Percentiles rank a stretch among this genome's conserved stretches.
Evolutionary conservation across 1,140 invertebrate genomes (phyloP).

Genomic region (Drosophila obscura): DNA sequence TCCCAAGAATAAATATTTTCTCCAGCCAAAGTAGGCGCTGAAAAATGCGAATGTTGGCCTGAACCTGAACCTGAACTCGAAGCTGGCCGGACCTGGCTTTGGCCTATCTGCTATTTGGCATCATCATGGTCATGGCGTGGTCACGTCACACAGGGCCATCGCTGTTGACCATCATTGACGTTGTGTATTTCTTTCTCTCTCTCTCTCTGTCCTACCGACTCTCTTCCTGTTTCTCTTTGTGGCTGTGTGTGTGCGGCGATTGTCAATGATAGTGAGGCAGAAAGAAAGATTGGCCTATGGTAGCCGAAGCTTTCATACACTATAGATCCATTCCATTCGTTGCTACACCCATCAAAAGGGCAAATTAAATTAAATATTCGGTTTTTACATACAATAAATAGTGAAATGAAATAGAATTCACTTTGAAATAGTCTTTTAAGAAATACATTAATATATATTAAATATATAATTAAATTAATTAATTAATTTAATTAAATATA

Average conservation of each 20-base stretch:
- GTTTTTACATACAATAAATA: too few relatives aligned
- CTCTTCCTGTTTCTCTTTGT: background rate
- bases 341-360: too few relatives aligned
- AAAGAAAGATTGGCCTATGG: too few relatives aligned
- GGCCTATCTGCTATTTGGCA: slow-evolving; percentile 77
- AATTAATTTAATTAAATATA: too few relatives aligned
- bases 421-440: too few relatives aligned
- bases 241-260: slow-evolving; percentile 34
- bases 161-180: slow-evolving; percentile 69
- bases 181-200: slow-evolving; percentile 34
- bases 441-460: too few relatives aligned
- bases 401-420: too few relatives aligned
- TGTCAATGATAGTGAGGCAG: slow-evolving; percentile 61
- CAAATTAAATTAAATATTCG: too few relatives aligned
- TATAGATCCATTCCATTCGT: too few relatives aligned
- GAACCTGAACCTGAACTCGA: slow-evolving; percentile 1
- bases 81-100: slow-evolving; percentile 28
- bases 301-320: too few relatives aligned
- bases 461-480: too few relatives aligned
- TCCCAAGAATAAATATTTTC: slow-evolving; percentile 9
- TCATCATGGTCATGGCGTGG: slow-evolving; percentile 64
- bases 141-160: slow-evolving; percentile 80
- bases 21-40: slow-evolving; percentile 69
- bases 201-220: background rate
- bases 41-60: slow-evolving; percentile 64